Evolutionary conservation across 2,113 vertebrate species (phyloP), one percentile per base, ranked within the genome.

Genomic region (Narcine bancroftii): DNA sequence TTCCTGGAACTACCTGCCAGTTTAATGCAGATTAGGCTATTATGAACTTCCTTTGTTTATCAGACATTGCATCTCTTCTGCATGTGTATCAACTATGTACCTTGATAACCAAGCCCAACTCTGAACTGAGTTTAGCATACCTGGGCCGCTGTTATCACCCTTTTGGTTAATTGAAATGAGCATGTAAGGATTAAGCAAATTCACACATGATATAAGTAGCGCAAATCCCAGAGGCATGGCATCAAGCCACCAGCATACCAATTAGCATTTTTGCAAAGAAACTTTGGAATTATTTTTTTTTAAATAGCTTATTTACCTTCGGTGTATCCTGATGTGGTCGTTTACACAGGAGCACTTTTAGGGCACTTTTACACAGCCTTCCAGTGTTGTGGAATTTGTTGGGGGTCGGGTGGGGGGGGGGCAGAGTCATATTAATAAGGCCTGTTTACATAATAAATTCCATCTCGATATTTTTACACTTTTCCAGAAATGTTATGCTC

Each of bases 31-130:
- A 15, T 60, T n/a, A 13, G 81, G 81, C 53, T 60, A 87, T 60
- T 87, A 87, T 87, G 60, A 60, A 87, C 81, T 87, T 87, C 56
- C 53, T 56, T n/a, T 87, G 50, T 60, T 87, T 87, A 53, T 87
- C 53, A 87, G 81, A 87, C 15, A 87, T 63, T 63, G 53, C 81
- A 87, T 36, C 33, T 87, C n/a, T 87, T 60, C 81, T 87, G 81
- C 50, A 36, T 60, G 13, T n/a, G 29, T 2, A 3, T 29, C 29
- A 17, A 56, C 53, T 19, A n/a, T 60, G 47, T 81, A 45, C 53
- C 81, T 53, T 17, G 15, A 42, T 60, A 87, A 60, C 29, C 53
- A 87, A 63, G 53, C 53, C 33, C 21, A 9, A 15, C 2, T 87
- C 81, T 87, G 53, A 87, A 36, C 39, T 0, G n/a, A 17, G 1